These are phyloP conservation scores for Solea solea DNA, from an alignment of 2,113 vertebrate species.

Conservation along the genomic window DNA sequence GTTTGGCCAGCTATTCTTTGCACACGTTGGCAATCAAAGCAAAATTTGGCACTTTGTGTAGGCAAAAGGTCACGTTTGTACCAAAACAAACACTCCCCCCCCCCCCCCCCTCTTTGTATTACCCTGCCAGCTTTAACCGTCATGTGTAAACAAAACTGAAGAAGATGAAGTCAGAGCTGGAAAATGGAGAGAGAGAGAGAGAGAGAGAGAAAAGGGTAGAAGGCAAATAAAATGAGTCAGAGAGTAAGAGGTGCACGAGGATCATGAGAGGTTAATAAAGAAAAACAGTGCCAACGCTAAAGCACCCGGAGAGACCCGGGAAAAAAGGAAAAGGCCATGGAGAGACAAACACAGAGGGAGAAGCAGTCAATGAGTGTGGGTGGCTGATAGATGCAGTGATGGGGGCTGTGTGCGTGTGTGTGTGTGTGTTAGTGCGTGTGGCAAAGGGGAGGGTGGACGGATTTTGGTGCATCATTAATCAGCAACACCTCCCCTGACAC, in stretches of 20 bases:
- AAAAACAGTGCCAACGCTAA: slow-evolving; percentile 1
- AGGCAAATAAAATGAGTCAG: slow-evolving; percentile 1
- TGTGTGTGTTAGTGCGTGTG: slow-evolving; percentile 6
- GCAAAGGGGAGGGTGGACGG: slow-evolving; percentile 33
- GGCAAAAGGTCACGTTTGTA: neutral
- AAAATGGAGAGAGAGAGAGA: neutral
- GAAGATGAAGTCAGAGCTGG: neutral
- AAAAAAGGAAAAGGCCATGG: slow-evolving; percentile 43
- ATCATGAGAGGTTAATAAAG: slow-evolving; percentile 3
- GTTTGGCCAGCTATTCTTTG: neutral
- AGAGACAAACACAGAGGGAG: slow-evolving; percentile 54
- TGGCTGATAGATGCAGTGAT: slow-evolving; percentile 58
- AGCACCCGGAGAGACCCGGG: slow-evolving; percentile 37
- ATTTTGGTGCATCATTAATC: slow-evolving; percentile 77
- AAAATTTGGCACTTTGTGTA: neutral
- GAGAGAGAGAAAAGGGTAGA: neutral
- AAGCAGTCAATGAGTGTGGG: slow-evolving; percentile 56
- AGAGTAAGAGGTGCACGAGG: neutral
- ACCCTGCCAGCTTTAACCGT: slow-evolving; percentile 19
- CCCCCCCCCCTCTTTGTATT: neutral
- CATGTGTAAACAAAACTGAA: slow-evolving; percentile 5
- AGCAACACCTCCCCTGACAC: slow-evolving; percentile 79
- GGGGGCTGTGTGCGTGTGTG: slow-evolving; percentile 15
- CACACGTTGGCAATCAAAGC: slow-evolving; percentile 4
- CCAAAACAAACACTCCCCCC: slow-evolving; percentile 15